phyloP scores from a whole-genome alignment of 2,113 vertebrate genomes.

The Barbus barbus region DNA sequence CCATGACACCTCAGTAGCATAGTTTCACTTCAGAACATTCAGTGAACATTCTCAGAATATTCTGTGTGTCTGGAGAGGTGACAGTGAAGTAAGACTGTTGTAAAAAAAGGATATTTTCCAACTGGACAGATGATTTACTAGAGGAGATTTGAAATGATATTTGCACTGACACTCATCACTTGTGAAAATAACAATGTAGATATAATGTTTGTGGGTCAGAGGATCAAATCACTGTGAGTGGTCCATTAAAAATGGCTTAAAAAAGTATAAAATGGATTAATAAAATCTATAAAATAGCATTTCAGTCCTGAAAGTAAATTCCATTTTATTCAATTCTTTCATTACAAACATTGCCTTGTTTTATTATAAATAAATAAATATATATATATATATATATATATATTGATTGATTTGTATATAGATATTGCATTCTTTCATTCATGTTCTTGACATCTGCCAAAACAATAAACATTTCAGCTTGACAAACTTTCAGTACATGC shows the following conservation, averaged over 20 bases:
- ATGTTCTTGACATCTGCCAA: neutral
- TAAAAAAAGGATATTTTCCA: neutral
- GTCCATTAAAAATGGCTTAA: no score
- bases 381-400: no score
- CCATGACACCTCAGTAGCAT: slow-evolving; percentile 23
- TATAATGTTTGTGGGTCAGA: no score
- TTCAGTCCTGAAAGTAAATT: no score
- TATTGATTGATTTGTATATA: no score
- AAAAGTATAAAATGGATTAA: no score
- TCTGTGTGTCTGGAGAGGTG: neutral
- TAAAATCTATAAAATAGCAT: no score
- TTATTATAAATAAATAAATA: no score
- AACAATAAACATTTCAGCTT: slow-evolving; percentile 1
- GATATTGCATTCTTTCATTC: neutral
- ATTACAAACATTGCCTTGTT: no score
- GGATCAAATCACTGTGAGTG: no score
- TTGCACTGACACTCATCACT: neutral
- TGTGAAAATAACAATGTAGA: neutral
- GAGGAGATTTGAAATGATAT: no score
- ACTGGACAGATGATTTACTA: neutral
- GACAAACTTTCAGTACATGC: neutral
- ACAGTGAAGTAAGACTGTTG: neutral
- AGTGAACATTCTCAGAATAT: neutral
- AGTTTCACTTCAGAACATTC: neutral
- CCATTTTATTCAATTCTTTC: no score